A percentile compares a stretch with the other conserved stretches of the same genome.
phyloP scores from a whole-genome alignment of 37 sponge, comb jelly and placozoan species.

The Mnemiopsis leidyi region DNA sequence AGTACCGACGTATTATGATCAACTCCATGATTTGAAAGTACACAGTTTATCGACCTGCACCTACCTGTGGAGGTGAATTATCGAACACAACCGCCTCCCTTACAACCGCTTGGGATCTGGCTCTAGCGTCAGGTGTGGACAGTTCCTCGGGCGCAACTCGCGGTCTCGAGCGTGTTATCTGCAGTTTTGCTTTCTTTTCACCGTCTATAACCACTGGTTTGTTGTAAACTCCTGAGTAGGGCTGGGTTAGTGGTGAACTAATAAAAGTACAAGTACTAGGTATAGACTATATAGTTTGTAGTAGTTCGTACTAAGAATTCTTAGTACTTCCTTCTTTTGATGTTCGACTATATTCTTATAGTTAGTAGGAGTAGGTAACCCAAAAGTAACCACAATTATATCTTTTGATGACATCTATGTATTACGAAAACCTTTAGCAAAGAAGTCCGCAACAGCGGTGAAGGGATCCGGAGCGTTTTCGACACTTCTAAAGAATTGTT shows the following conservation, averaged over 20 bases:
- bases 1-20: too few relatives aligned
- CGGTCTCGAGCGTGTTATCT: background rate
- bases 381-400: background rate
- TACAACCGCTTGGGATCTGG: background rate
- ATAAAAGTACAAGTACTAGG: too few relatives aligned
- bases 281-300: too few relatives aligned
- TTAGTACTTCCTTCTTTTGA: too few relatives aligned
- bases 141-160: background rate
- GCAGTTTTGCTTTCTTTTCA: conserved; percentile 27
- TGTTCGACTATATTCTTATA: too few relatives aligned
- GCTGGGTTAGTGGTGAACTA: too few relatives aligned
- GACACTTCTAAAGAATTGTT: conserved; percentile 44
- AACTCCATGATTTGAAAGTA: too few relatives aligned
- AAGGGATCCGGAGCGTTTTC: conserved; percentile 57
- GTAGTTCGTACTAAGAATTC: too few relatives aligned
- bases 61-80: conserved; percentile 25
- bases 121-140: background rate
- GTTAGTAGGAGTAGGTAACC: background rate
- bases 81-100: conserved; percentile 31
- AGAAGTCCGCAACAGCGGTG: conserved; percentile 64
- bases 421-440: conserved; percentile 46
- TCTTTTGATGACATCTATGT: too few relatives aligned
- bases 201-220: conserved; percentile 40
- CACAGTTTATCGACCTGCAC: too few relatives aligned
- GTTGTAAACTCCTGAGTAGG: conserved; percentile 24